phyloP scores from a whole-genome alignment of 2,888 invertebrate genomes.

The Rhagonycha fulva region DNA sequence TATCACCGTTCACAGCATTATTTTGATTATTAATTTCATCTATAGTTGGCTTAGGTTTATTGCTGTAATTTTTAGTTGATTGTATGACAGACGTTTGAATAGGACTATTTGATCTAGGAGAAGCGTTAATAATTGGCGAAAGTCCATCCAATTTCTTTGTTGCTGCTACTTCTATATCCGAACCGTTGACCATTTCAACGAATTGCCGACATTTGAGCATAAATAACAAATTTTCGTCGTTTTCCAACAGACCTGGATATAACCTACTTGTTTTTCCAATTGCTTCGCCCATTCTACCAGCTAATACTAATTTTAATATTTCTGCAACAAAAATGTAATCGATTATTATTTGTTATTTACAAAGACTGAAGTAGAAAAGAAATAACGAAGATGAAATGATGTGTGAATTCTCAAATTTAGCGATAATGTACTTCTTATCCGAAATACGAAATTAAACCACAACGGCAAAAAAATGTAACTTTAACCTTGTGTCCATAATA shows the following conservation, averaged over 20 bases:
- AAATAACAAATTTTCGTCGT: slow-evolving; percentile 89
- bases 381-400: too few species aligned
- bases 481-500: too few species aligned
- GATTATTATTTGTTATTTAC: background rate
- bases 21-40: slow-evolving; percentile 49
- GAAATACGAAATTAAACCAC: too few species aligned
- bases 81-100: slow-evolving; percentile 81
- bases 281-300: slow-evolving; percentile 94
- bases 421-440: too few species aligned
- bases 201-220: slow-evolving; percentile 97
- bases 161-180: slow-evolving; percentile 71
- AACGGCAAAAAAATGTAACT: too few species aligned
- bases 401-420: too few species aligned
- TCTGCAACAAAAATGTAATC: slow-evolving; percentile 60
- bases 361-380: too few species aligned
- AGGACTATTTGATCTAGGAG: slow-evolving; percentile 58
- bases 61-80: slow-evolving; percentile 66
- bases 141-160: slow-evolving; percentile 45
- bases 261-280: slow-evolving; percentile 86
- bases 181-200: slow-evolving; percentile 96
- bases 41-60: slow-evolving; percentile 39
- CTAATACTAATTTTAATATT: slow-evolving; percentile 89
- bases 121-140: slow-evolving; percentile 41
- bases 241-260: slow-evolving; percentile 92
- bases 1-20: slow-evolving; percentile 57